Conservation (phyloP, 2,113 vertebrate species). For the Percina caprodes region DNA sequence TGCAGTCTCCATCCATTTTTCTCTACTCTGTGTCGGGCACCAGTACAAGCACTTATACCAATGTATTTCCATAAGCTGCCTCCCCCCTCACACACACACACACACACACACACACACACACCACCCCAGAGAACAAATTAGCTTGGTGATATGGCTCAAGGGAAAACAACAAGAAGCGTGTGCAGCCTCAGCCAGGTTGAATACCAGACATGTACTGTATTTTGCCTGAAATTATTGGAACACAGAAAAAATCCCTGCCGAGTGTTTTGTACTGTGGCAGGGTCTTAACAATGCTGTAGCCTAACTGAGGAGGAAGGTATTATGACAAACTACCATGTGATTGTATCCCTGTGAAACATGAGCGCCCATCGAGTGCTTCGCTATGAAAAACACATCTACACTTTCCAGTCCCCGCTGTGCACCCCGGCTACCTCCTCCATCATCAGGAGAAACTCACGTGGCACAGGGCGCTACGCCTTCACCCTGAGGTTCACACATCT, state of each 20-base stretch:
- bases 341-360: background rate
- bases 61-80: constrained; percentile 69
- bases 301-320: constrained; percentile 6
- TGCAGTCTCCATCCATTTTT: constrained; percentile 52
- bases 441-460: constrained; percentile 85
- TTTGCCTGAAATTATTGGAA: background rate
- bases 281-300: background rate
- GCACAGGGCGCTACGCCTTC: constrained; percentile 87
- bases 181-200: constrained; percentile 29
- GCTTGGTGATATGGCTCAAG: constrained; percentile 41
- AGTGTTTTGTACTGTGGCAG: background rate
- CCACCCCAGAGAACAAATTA: constrained; percentile 58
- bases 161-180: constrained; percentile 47
- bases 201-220: constrained; percentile 15
- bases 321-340: background rate
- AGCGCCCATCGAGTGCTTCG: background rate
- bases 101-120: background rate
- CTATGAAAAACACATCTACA: constrained; percentile 8
- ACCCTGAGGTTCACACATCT: constrained; percentile 86
- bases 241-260: constrained; percentile 18
- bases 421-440: background rate
- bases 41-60: constrained; percentile 56
- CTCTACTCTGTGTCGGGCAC: constrained; percentile 63
- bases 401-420: background rate
- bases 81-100: too few relatives aligned